phyloP scores from a whole-genome alignment of 2,888 invertebrate genomes.

The Fragum fragum region DNA sequence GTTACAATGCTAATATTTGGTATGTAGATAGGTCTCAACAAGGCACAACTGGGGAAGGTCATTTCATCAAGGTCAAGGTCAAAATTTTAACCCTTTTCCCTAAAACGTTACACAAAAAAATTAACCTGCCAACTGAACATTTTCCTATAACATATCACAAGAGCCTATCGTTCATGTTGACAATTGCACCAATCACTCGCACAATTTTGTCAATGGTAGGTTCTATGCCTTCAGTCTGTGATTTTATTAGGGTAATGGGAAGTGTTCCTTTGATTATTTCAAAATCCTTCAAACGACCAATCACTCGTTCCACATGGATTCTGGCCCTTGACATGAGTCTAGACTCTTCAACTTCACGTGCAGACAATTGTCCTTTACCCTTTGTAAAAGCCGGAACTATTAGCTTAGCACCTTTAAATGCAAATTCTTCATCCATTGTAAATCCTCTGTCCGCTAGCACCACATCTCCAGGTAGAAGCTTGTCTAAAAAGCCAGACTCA shows the following conservation, averaged over 20 bases:
- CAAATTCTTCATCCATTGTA: not conserved
- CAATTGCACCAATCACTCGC: constrained; percentile 32
- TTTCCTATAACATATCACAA: no score
- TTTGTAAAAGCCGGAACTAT: constrained; percentile 15
- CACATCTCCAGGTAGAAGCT: not conserved
- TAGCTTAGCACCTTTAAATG: not conserved
- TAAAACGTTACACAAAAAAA: no score
- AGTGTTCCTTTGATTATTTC: constrained; percentile 31
- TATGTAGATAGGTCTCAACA: no score
- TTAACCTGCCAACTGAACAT: no score
- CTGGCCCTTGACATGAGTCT: not conserved
- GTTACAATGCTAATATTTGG: no score
- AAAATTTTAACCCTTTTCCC: no score
- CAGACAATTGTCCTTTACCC: constrained; percentile 7
- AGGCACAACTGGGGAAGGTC: no score
- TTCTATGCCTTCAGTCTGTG: not conserved
- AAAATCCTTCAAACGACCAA: not conserved
- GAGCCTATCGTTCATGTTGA: constrained; percentile 32
- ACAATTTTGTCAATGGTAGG: constrained; percentile 43
- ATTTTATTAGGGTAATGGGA: constrained; percentile 24
- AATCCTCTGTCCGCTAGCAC: not conserved
- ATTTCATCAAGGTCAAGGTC: no score
- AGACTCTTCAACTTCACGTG: constrained; percentile 11
- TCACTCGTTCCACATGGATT: constrained; percentile 20
- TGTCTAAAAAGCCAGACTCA: constrained; percentile 8